Percentiles rank a stretch among this genome's conserved stretches.
phyloP scores from a whole-genome alignment of 2,113 vertebrate genomes.

The Laticauda laticaudata region DNA sequence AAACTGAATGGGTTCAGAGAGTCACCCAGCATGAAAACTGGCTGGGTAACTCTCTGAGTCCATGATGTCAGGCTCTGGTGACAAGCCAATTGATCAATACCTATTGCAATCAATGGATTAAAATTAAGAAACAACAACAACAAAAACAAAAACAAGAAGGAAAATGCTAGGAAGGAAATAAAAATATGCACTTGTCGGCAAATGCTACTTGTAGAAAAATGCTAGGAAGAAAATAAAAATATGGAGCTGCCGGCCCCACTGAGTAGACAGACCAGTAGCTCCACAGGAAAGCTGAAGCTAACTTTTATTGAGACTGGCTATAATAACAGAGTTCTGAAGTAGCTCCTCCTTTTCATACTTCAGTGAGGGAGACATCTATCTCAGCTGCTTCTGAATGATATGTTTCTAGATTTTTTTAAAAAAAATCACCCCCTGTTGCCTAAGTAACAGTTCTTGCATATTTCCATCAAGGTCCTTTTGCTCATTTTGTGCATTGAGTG shows the following conservation, averaged over 20 bases:
- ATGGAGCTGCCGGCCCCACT: not conserved
- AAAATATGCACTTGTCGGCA: not conserved
- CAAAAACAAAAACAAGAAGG: not conserved
- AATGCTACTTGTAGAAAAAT: not conserved
- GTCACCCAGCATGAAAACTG: not conserved
- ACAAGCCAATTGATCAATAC: not conserved
- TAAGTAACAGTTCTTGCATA: not conserved
- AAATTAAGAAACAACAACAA: not conserved
- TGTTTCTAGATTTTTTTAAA: not conserved
- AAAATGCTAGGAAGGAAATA: not conserved
- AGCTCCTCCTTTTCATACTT: not conserved
- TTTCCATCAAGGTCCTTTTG: not conserved
- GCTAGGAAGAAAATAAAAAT: not conserved
- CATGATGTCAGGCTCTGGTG: not conserved
- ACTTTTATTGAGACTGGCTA: not conserved
- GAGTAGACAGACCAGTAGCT: not conserved
- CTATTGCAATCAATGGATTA: not conserved
- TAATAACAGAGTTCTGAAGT: not conserved
- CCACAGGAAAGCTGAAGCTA: not conserved
- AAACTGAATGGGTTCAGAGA: too few species aligned
- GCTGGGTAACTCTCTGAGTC: not conserved
- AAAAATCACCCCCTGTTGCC: not conserved
- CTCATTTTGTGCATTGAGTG: not conserved
- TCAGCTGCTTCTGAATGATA: not conserved
- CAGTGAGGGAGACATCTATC: not conserved